Percentiles rank a stretch among this genome's conserved stretches.
Evolutionary conservation across 2,888 invertebrate species (phyloP).

Genomic region (Amphipoea oculea): DNA sequence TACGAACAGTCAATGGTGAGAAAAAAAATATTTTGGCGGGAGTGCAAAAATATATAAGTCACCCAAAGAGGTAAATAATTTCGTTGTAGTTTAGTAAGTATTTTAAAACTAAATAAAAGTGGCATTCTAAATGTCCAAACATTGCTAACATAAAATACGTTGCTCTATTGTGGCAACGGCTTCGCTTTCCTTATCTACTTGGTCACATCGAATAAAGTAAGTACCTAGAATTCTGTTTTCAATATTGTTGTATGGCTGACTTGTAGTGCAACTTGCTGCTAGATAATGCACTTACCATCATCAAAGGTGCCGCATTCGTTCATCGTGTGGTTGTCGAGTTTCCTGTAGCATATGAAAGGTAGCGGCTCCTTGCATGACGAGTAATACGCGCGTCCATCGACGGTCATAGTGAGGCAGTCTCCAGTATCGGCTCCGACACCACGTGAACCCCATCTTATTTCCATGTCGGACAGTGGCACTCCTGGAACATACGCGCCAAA

Average conservation of each 20-base stretch:
- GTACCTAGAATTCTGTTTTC: not conserved
- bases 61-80: too few species aligned
- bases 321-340: slow-evolving; percentile 21
- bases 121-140: too few species aligned
- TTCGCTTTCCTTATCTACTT: not conserved
- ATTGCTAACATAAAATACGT: too few species aligned
- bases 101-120: too few species aligned
- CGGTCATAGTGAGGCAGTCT: slow-evolving; percentile 26
- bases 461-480: slow-evolving; percentile 34
- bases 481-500: slow-evolving; percentile 10
- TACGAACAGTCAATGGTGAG: too few species aligned
- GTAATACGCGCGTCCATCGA: slow-evolving; percentile 5
- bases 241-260: slow-evolving; percentile 1
- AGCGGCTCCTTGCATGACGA: slow-evolving; percentile 7
- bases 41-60: too few species aligned
- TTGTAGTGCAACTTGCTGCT: not conserved
- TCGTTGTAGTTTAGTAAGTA: too few species aligned
- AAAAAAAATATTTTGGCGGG: too few species aligned
- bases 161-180: too few species aligned
- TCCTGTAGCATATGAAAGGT: slow-evolving; percentile 33
- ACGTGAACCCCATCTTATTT: not conserved
- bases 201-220: not conserved
- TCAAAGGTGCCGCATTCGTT: slow-evolving; percentile 41
- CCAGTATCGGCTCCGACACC: not conserved
- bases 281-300: slow-evolving; percentile 7